Percentiles rank a stretch among this genome's conserved stretches.
These are phyloP conservation scores for Gibbula magus DNA, from an alignment of 2,888 invertebrate species.

Conservation along the genomic window DNA sequence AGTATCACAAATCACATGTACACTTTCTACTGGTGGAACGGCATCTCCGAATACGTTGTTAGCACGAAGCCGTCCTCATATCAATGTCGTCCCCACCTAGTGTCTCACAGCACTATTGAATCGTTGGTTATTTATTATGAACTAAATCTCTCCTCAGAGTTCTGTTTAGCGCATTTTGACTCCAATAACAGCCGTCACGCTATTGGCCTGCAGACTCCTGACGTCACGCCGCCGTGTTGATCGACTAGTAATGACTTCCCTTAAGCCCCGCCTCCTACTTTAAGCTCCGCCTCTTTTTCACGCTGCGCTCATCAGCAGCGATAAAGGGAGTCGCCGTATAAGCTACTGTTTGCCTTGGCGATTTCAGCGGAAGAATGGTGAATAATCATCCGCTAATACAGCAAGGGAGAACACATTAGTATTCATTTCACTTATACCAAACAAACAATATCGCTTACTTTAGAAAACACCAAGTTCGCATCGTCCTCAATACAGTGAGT, in stretches of 20 bases:
- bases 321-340: not conserved
- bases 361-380: not conserved
- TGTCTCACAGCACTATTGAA: conserved; percentile 21
- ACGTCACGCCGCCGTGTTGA: conserved; percentile 21
- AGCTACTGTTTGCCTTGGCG: conserved; percentile 13
- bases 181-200: conserved; percentile 4
- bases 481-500: not conserved
- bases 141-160: conserved; percentile 7
- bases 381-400: conserved; percentile 9
- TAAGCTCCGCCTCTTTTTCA: not conserved
- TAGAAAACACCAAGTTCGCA: not conserved
- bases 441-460: conserved; percentile 21
- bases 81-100: not conserved
- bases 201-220: conserved; percentile 12
- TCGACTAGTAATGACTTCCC: conserved; percentile 24
- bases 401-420: not conserved
- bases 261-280: conserved; percentile 14
- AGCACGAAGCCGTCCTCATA: no score
- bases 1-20: not conserved
- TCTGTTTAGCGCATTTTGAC: conserved; percentile 10
- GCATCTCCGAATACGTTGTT: no score
- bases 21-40: no score
- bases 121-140: conserved; percentile 24
- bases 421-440: conserved; percentile 6
- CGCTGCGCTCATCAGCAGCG: not conserved